Percentiles rank a stretch among this genome's conserved stretches.
phyloP scores from a whole-genome alignment of 2,797 vertebrate species.

The Acanthurus tractus region DNA sequence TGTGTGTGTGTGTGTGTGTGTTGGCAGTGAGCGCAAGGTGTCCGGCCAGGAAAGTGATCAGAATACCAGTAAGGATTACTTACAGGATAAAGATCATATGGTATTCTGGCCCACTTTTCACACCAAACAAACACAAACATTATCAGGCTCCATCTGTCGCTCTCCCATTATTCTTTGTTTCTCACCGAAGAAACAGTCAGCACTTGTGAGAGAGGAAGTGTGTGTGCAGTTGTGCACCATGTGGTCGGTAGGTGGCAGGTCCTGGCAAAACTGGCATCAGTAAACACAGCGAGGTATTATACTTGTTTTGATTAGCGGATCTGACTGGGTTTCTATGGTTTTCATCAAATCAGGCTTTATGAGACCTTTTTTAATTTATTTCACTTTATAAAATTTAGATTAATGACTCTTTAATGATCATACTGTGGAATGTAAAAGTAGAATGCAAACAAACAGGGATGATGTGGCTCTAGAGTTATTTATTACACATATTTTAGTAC shows the following conservation, averaged over 20 bases:
- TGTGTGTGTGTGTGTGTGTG: constrained; percentile 14
- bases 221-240: not conserved
- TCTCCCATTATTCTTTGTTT: constrained; percentile 33
- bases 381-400: not conserved
- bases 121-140: constrained; percentile 54
- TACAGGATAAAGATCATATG: constrained; percentile 66
- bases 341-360: not conserved
- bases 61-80: constrained; percentile 76
- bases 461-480: not conserved
- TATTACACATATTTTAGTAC: not conserved
- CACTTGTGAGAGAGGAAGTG: not conserved
- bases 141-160: constrained; percentile 1
- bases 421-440: not conserved
- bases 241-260: not conserved
- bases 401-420: not conserved
- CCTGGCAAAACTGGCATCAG: not conserved
- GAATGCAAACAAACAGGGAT: not conserved
- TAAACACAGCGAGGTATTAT: not conserved
- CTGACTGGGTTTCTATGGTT: not conserved
- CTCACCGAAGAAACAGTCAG: constrained; percentile 17
- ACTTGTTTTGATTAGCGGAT: not conserved
- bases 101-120: constrained; percentile 60
- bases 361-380: not conserved
- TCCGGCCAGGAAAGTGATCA: constrained; percentile 63
- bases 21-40: constrained; percentile 44